A percentile compares a stretch with the other conserved stretches of the same genome.
Conservation (phyloP, 2,113 vertebrate genomes). For the Rhinolophus sinicus region DNA sequence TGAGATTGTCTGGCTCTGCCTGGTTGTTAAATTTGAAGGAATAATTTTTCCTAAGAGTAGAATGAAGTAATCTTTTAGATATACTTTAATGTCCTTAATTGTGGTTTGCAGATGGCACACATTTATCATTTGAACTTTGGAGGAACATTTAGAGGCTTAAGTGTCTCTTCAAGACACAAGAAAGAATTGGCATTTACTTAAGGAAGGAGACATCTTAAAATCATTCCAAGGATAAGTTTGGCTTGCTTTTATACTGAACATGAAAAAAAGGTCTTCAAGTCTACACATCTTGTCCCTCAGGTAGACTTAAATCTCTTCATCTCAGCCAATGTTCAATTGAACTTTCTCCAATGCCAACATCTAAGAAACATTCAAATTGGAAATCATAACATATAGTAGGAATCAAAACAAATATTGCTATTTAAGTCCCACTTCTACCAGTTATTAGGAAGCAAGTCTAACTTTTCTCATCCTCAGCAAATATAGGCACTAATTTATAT, state of each 20-base stretch:
- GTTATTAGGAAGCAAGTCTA: background rate
- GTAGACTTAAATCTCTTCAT: background rate
- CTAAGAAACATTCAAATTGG: background rate
- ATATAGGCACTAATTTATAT: background rate
- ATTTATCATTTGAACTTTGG: slow-evolving; percentile 78
- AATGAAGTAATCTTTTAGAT: slow-evolving; percentile 72
- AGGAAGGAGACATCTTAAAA: slow-evolving; percentile 63
- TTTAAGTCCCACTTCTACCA: background rate
- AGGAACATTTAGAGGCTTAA: slow-evolving; percentile 73
- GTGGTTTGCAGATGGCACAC: slow-evolving; percentile 71
- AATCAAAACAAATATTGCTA: background rate
- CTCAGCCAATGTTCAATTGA: background rate
- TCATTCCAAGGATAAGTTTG: slow-evolving; percentile 63
- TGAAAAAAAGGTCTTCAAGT: slow-evolving; percentile 14
- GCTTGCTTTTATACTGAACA: slow-evolving; percentile 48
- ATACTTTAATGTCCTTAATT: slow-evolving; percentile 77
- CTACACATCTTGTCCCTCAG: background rate
- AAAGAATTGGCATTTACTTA: slow-evolving; percentile 74
- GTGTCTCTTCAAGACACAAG: slow-evolving; percentile 71
- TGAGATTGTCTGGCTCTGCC: background rate
- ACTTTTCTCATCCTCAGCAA: background rate
- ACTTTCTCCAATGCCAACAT: background rate
- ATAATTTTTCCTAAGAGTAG: slow-evolving; percentile 45
- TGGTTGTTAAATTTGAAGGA: slow-evolving; percentile 31
- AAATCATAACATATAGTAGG: background rate